Evolutionary conservation across 2,888 invertebrate species (phyloP).

Genomic region (Drosophila ustulata): DNA sequence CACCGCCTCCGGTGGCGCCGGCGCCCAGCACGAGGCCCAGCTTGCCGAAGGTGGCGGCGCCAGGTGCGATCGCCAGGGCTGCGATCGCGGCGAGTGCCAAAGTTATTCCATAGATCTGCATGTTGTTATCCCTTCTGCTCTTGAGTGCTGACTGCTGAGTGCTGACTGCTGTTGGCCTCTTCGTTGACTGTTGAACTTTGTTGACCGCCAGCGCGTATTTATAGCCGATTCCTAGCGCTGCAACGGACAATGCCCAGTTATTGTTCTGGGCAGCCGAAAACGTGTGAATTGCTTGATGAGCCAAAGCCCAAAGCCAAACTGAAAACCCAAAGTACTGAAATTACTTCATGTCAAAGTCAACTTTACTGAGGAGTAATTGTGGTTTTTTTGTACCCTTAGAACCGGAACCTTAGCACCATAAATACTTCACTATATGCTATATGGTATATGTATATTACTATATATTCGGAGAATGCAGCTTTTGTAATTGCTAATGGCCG

Average conservation of each 20-base stretch:
- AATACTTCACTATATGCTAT: no score
- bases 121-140: constrained; percentile 27
- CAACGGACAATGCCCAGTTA: constrained; percentile 59
- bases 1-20: constrained; percentile 32
- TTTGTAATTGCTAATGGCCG: constrained; percentile 49
- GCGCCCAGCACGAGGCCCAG: constrained; percentile 66
- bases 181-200: constrained; percentile 68
- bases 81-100: constrained; percentile 40
- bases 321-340: constrained; percentile 16
- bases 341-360: constrained; percentile 58
- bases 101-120: constrained; percentile 55
- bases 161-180: background rate
- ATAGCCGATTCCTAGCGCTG: constrained; percentile 47
- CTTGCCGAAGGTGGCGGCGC: constrained; percentile 74
- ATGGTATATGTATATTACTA: no score
- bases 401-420: background rate
- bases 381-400: constrained; percentile 10
- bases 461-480: constrained; percentile 23
- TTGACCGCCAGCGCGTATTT: constrained; percentile 58
- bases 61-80: constrained; percentile 43
- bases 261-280: constrained; percentile 57
- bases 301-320: constrained; percentile 5
- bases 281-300: constrained; percentile 69
- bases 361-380: constrained; percentile 11
- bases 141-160: no score